Conservation (phyloP, 1,140 invertebrate genomes). For the Bombyx mandarina region DNA sequence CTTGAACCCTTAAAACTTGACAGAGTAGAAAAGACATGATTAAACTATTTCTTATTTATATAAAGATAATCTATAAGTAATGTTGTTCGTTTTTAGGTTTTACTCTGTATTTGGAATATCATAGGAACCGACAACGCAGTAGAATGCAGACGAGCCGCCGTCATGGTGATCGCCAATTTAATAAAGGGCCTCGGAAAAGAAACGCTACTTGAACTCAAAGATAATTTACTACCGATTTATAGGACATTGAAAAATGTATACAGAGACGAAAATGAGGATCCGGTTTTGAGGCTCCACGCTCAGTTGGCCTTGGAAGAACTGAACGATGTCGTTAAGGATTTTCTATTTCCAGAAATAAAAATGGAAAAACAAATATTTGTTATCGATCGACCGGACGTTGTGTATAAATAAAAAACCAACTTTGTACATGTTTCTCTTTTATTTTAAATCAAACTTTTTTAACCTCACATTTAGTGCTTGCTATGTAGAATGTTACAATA, state of each 20-base stretch:
- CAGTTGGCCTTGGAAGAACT: constrained; percentile 84
- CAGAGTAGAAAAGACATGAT: too few relatives aligned
- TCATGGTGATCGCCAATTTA: constrained; percentile 80
- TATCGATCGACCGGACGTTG: constrained; percentile 35
- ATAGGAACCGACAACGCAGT: constrained; percentile 77
- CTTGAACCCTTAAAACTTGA: too few relatives aligned
- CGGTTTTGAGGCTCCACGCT: constrained; percentile 79
- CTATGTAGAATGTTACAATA: neutral
- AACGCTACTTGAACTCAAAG: constrained; percentile 75
- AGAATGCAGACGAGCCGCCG: constrained; percentile 84
- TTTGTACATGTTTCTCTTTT: neutral
- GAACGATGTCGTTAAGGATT: constrained; percentile 76
- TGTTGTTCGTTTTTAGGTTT: constrained; percentile 69
- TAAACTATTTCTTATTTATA: too few relatives aligned
- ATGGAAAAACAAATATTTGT: constrained; percentile 77
- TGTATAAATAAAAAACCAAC: constrained; percentile 41
- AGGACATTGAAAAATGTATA: constrained; percentile 77
- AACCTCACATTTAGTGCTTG: neutral
- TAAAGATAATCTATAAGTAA: too few relatives aligned
- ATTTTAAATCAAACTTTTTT: neutral
- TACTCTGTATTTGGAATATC: constrained; percentile 78
- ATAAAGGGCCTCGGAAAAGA: constrained; percentile 81
- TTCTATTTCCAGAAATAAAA: constrained; percentile 71
- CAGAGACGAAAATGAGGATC: constrained; percentile 75
- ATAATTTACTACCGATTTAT: constrained; percentile 79